A percentile compares a stretch with the other conserved stretches of the same genome.
phyloP scores from a whole-genome alignment of 2,113 vertebrate genomes.

The Tinamus guttatus region DNA sequence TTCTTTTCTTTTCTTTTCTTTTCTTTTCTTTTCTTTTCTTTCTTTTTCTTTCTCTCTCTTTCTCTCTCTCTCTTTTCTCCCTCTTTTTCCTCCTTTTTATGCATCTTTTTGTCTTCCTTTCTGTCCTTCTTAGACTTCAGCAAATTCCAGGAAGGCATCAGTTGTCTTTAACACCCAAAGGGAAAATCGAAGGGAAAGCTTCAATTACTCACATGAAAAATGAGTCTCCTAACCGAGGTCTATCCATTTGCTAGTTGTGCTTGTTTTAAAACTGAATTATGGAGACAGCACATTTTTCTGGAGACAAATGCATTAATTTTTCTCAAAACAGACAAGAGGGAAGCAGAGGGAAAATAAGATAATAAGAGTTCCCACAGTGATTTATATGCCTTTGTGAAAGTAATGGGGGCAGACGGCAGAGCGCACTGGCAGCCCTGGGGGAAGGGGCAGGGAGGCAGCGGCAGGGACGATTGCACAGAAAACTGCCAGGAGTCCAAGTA shows the following conservation, averaged over 20 bases:
- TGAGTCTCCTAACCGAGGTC: slow-evolving; percentile 71
- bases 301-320: slow-evolving; percentile 82
- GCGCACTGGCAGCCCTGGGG: not conserved
- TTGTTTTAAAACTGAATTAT: slow-evolving; percentile 84
- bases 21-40: not conserved
- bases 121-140: slow-evolving; percentile 35
- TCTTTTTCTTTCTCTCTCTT: not conserved
- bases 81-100: not conserved
- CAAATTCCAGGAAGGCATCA: slow-evolving; percentile 73
- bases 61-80: not conserved
- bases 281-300: slow-evolving; percentile 69
- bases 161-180: slow-evolving; percentile 79
- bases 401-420: slow-evolving; percentile 49
- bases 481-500: slow-evolving; percentile 64
- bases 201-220: slow-evolving; percentile 81
- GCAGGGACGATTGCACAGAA: slow-evolving; percentile 4
- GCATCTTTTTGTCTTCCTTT: not conserved
- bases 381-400: slow-evolving; percentile 80
- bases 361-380: slow-evolving; percentile 80
- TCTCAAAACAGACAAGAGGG: slow-evolving; percentile 73
- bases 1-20: no score
- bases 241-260: slow-evolving; percentile 67
- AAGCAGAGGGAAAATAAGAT: slow-evolving; percentile 80
- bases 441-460: not conserved
- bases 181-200: slow-evolving; percentile 78